A percentile compares a stretch with the other conserved stretches of the same genome.
These are phyloP conservation scores for Botia kubotai DNA, from an alignment of 2,797 vertebrate genomes.

Conservation along the genomic window DNA sequence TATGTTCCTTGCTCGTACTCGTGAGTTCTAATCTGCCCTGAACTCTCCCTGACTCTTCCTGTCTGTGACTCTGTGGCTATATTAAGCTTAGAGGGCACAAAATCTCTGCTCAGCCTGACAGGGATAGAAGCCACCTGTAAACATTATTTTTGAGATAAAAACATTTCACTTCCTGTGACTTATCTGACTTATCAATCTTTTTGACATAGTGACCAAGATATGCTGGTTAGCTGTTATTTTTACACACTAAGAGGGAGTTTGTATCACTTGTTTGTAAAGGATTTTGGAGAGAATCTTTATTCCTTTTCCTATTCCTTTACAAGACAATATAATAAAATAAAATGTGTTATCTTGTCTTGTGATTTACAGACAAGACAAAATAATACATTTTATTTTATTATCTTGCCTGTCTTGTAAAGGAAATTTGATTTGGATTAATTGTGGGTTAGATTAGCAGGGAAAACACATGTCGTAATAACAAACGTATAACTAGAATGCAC, in stretches of 20 bases:
- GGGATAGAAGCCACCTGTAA: conserved; percentile 34
- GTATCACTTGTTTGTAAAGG: background rate
- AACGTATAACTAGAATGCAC: too few relatives aligned
- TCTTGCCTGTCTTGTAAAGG: background rate
- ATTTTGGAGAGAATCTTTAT: background rate
- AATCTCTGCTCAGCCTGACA: conserved; percentile 27
- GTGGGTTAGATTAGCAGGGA: background rate
- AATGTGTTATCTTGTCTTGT: too few relatives aligned
- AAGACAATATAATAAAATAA: too few relatives aligned
- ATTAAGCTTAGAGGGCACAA: conserved; percentile 39
- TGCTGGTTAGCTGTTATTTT: background rate
- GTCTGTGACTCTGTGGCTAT: conserved; percentile 34
- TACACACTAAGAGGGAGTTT: background rate
- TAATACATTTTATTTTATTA: background rate
- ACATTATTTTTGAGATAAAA: conserved; percentile 1
- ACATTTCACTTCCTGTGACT: conserved; percentile 25
- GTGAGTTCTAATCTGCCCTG: conserved; percentile 35
- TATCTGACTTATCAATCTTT: background rate
- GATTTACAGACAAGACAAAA: too few relatives aligned
- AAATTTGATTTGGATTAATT: background rate
- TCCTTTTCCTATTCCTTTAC: too few relatives aligned
- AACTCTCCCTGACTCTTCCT: conserved; percentile 25
- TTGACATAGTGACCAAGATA: background rate
- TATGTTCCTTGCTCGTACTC: background rate
- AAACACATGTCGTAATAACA: too few relatives aligned